Evolutionary conservation across 2,113 vertebrate species (phyloP).

Genomic region (Condylura cristata): DNA sequence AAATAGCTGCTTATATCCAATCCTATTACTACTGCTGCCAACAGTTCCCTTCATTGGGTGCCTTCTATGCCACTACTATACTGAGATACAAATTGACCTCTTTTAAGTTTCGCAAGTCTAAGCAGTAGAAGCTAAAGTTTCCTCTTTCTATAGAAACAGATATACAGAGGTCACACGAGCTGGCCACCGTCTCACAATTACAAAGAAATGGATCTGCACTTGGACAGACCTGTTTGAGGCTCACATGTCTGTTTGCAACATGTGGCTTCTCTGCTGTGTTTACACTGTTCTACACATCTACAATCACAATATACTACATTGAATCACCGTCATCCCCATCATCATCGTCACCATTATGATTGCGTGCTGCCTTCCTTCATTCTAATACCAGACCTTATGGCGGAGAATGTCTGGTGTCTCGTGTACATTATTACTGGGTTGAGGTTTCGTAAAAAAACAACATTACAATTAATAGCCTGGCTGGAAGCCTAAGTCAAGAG

Average conservation of each 20-base stretch:
- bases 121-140: background rate
- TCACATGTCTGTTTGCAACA: background rate
- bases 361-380: background rate
- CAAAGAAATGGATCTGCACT: background rate
- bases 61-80: background rate
- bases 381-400: background rate
- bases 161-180: too few species aligned
- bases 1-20: background rate
- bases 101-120: background rate
- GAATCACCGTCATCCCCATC: background rate
- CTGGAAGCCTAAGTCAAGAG: slow-evolving; percentile 9
- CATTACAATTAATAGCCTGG: background rate
- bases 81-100: background rate
- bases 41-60: background rate
- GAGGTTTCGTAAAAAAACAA: slow-evolving; percentile 3
- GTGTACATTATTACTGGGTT: background rate
- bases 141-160: background rate
- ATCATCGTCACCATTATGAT: background rate
- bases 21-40: background rate
- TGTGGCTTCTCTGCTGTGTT: background rate
- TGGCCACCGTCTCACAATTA: background rate
- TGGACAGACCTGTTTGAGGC: too few species aligned
- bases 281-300: background rate
- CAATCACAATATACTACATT: background rate
- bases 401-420: background rate